Evolutionary conservation across 2,797 vertebrate species (phyloP).

Genomic region (Xenops minutus): DNA sequence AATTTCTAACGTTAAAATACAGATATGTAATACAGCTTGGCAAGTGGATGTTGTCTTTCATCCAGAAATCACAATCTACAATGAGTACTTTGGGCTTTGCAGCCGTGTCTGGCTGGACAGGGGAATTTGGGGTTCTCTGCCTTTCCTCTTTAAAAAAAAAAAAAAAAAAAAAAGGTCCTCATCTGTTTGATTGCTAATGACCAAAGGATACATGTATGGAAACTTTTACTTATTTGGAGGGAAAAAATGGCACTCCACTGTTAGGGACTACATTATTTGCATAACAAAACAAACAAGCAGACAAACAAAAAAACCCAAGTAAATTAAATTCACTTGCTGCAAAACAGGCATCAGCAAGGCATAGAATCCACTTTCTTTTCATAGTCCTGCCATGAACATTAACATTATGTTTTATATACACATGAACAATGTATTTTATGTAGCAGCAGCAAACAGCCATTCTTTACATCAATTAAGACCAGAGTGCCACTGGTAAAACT

Average conservation of each 20-base stretch:
- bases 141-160: neutral
- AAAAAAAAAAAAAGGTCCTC: too few species aligned
- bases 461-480: neutral
- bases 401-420: neutral
- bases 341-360: neutral
- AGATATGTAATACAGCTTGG: slow-evolving; percentile 16
- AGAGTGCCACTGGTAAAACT: neutral
- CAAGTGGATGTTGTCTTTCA: slow-evolving; percentile 22
- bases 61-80: slow-evolving; percentile 33
- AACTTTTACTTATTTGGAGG: neutral
- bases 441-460: neutral
- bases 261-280: neutral
- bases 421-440: neutral
- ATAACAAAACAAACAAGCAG: neutral
- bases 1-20: slow-evolving; percentile 9
- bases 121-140: neutral
- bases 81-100: neutral
- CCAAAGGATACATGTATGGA: neutral
- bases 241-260: neutral
- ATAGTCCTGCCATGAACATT: neutral
- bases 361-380: neutral
- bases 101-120: neutral
- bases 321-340: neutral
- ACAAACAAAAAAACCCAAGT: neutral
- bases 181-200: neutral